Base-by-base conservation (phyloP, 2,888 invertebrate genomes). In the Acronicta alni region DNA sequence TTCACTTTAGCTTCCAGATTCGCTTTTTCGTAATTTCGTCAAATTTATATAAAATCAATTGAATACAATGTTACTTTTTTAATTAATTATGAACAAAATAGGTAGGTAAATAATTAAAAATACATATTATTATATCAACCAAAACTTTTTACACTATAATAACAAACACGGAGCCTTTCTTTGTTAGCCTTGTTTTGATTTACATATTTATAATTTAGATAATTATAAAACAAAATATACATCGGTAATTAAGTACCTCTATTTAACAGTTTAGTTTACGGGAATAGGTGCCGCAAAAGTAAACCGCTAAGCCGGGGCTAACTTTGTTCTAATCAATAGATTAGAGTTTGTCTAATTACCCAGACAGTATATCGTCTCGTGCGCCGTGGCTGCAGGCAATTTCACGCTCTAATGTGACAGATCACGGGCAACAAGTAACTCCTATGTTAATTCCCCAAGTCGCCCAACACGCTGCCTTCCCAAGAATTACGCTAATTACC, bases 391-490 rank as follows among this genome's bases (percentile, higher is more conserved):
- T 67, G 67, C 76, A 69, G 48, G 66, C 72, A 72, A 77, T 78
- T 75, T 76, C 73, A 73, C 72, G 73, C 52, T 67, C 55, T 20
- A 61, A 65, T 73, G 64, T 68, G 72, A 74, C 67, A 62, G 47
- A 61, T 63, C 58, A 60, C 41, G 49, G 23, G 45, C 52, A 52
- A 61, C 71, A 47, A 62, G 57, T 47, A 57, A 41, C 53, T 37
- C 44, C 58, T 61, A 64, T 71, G 75, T 68, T 76, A 81, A 78
- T 79, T 72, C 72, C 63, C 56, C 39, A 74, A 75, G 65, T 72
- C 64, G 15, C 65, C 58, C 49, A 57, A 66, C 69, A 35, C 62
- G 60, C 46, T 47, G 30, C 30, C 49, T 43, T 49, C 58, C 49
- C 23, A 49, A 41, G 55, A 70, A 67, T 69, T 63, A 61, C 43